Evolutionary conservation across 2,797 vertebrate genomes (phyloP).

Genomic region (Centropyge bicolor): DNA sequence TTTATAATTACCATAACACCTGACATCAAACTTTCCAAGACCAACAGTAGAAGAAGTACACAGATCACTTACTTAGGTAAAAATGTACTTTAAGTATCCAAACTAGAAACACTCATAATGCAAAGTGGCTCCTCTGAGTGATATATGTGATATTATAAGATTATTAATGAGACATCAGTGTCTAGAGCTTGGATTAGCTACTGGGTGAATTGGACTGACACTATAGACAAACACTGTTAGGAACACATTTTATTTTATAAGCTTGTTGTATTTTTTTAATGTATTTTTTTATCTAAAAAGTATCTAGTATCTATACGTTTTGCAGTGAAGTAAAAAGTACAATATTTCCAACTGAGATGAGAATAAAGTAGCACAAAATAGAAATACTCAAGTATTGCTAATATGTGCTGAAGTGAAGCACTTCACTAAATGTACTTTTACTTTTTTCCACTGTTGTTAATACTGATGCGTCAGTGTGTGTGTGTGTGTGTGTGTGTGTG

Average conservation of each 20-base stretch:
- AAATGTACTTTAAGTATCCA: neutral
- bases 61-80: constrained; percentile 21
- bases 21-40: constrained; percentile 67
- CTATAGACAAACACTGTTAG: no score
- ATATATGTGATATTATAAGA: neutral
- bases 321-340: neutral
- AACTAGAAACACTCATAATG: neutral
- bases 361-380: neutral
- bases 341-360: neutral
- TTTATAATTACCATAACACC: constrained; percentile 68
- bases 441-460: neutral
- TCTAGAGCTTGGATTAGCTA: neutral
- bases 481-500: no score
- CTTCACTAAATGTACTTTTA: neutral
- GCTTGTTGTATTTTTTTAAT: neutral
- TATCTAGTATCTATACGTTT: neutral
- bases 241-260: no score
- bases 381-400: neutral
- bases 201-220: no score
- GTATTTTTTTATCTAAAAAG: neutral
- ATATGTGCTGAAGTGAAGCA: neutral
- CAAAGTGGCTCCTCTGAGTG: neutral
- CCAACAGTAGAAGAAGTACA: constrained; percentile 35
- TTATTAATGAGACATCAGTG: neutral
- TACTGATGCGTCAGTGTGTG: no score